phyloP scores from a whole-genome alignment of 2,113 vertebrate species.

The Melanostigma gelatinosum region DNA sequence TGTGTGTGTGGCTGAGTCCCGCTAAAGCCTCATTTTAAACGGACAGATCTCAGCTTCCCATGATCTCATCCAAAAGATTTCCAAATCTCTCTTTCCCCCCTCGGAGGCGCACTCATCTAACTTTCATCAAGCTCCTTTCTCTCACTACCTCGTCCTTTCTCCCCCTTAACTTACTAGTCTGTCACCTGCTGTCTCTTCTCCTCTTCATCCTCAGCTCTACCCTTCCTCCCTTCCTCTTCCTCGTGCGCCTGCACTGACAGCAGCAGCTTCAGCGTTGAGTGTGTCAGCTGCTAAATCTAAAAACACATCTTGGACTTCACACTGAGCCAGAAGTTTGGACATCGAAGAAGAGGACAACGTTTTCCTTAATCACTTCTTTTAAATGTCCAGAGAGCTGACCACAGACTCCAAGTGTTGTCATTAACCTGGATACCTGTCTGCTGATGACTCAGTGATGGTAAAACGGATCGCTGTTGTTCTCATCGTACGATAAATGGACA shows the following conservation, averaged over 20 bases:
- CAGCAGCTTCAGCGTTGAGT: neutral
- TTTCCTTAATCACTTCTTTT: neutral
- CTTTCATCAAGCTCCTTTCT: slow-evolving; percentile 27
- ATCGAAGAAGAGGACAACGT: too few species aligned
- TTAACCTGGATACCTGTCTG: neutral
- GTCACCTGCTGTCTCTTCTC: slow-evolving; percentile 4
- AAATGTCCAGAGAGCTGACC: neutral
- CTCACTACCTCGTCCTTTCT: neutral
- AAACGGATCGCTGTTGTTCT: neutral
- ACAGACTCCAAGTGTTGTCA: neutral
- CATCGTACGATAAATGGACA: too few species aligned
- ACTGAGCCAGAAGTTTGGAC: neutral
- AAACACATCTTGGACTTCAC: neutral
- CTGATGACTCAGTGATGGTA: neutral
- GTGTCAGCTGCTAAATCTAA: neutral
- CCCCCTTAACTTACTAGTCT: neutral
- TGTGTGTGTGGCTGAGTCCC: slow-evolving; percentile 15
- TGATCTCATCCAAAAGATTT: slow-evolving; percentile 69
- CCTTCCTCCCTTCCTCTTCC: neutral
- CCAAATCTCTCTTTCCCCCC: slow-evolving; percentile 33
- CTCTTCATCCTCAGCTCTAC: neutral
- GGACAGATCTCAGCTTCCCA: slow-evolving; percentile 65
- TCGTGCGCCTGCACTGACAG: neutral
- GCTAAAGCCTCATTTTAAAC: slow-evolving; percentile 64
- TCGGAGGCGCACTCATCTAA: slow-evolving; percentile 28